Base-by-base conservation (phyloP, 2,113 vertebrate genomes). In the Phoenicopterus ruber region DNA sequence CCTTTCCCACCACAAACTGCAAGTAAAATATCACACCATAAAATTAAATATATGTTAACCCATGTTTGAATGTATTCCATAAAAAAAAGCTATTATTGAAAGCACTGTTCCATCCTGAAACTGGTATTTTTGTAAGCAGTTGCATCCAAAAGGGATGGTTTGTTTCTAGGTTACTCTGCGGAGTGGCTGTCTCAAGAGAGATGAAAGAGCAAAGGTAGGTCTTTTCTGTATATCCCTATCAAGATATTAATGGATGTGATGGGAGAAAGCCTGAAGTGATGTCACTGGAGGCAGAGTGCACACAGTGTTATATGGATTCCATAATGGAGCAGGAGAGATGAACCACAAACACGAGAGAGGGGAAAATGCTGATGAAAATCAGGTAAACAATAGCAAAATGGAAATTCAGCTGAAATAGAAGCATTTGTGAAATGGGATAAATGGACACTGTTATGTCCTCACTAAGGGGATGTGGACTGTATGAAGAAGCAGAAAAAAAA, bases 181-280 rank as follows among this genome's bases (percentile, higher is more conserved):
- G 94, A 96, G 71, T 79, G 46, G 47, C 32, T 79, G 44, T 77
- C 81, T 93, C 69, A 26, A 25, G 86, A 93, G 92, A 96, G 78
- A 94, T 67, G 76, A 73, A 94, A 95, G 95, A 96, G 95, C 76
- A 93, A 71, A 95, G 92, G 80, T 87, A 95, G 88, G 82, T 88
- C 55, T 44, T 66, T 78, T 50, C 81, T 91, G 36, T 40, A 73
- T 89, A 86, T 86, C 69, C 82, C 88, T 76, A 95, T 89, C 90
- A 89, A 91, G 85, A 88, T 62, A 94, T 90, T 95, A 96, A 95
- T 94, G 88, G 94, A 77, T 19, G 65, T 29, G 50, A 95, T 72
- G 84, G 73, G 73, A 83, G 59, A 82, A 86, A 82, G 74, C 21
- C 74, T 94, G 77, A 63, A 91, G 80, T 91, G 96, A 96, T 97